Conservation (phyloP, 2,888 invertebrate genomes). For the Drosophila limbata region DNA sequence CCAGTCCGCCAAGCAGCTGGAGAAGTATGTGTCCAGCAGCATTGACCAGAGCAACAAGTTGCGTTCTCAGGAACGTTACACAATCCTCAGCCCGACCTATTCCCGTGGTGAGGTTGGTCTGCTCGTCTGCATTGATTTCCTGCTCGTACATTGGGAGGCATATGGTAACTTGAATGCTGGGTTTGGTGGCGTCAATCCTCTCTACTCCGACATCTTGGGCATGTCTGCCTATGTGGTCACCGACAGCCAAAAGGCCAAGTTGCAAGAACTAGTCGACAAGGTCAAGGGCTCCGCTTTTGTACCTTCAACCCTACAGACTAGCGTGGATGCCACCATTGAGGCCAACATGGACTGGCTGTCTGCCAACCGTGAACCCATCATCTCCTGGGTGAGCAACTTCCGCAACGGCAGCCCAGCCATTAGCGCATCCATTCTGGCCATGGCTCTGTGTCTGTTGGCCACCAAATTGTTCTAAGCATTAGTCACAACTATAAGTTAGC, state of each 20-base stretch:
- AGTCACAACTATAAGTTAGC: slow-evolving; percentile 45
- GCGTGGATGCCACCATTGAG: slow-evolving; percentile 60
- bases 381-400: slow-evolving; percentile 69
- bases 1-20: slow-evolving; percentile 86
- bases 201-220: slow-evolving; percentile 70
- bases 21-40: slow-evolving; percentile 85
- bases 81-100: slow-evolving; percentile 76
- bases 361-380: slow-evolving; percentile 75
- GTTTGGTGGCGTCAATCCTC: slow-evolving; percentile 74
- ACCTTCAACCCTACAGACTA: slow-evolving; percentile 48
- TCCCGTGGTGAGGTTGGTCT: slow-evolving; percentile 85
- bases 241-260: slow-evolving; percentile 66
- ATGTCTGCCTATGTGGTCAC: slow-evolving; percentile 79
- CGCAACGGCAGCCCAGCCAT: slow-evolving; percentile 55
- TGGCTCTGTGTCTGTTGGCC: slow-evolving; percentile 48
- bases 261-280: slow-evolving; percentile 65
- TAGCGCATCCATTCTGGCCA: slow-evolving; percentile 55
- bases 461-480: slow-evolving; percentile 60
- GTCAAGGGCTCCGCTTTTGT: slow-evolving; percentile 68
- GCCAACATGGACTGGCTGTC: slow-evolving; percentile 77
- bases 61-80: slow-evolving; percentile 76
- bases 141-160: slow-evolving; percentile 84
- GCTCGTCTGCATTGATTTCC: slow-evolving; percentile 86
- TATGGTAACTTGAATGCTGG: slow-evolving; percentile 73
- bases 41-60: slow-evolving; percentile 64